Conservation (phyloP, 2,888 invertebrate species). For the Pedicia rivosa region DNA sequence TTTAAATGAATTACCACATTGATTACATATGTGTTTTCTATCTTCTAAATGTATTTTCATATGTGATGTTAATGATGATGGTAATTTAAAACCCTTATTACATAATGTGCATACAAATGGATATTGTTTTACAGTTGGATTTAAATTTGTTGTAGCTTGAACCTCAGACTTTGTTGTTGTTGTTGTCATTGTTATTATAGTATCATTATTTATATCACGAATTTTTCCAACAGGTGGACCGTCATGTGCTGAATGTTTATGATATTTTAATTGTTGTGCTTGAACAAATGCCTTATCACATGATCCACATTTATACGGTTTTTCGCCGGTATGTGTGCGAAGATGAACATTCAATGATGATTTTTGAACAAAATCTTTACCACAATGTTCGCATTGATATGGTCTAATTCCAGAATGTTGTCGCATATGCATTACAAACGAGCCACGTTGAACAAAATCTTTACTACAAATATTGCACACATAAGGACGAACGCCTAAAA, state of each 20-base stretch:
- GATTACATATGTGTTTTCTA: conserved; percentile 10
- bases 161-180: neutral
- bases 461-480: conserved; percentile 11
- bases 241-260: conserved; percentile 10
- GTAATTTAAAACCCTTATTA: conserved; percentile 11
- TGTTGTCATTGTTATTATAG: neutral
- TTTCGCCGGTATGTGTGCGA: conserved; percentile 12
- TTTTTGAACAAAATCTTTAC: conserved; percentile 12
- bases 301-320: conserved; percentile 11
- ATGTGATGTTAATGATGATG: conserved; percentile 11
- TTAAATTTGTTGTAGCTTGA: neutral
- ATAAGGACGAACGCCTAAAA: conserved; percentile 12
- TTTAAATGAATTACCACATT: conserved; percentile 12
- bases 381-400: conserved; percentile 13
- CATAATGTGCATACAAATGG: conserved; percentile 10
- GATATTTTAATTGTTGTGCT: conserved; percentile 12
- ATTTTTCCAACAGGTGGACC: neutral
- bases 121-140: neutral
- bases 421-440: conserved; percentile 12
- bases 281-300: conserved; percentile 10
- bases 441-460: conserved; percentile 11
- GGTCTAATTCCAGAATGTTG: conserved; percentile 10
- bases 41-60: conserved; percentile 12
- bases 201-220: too few relatives aligned
- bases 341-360: conserved; percentile 11